These are phyloP conservation scores for Trichonephila clavata DNA, from an alignment of 1,140 invertebrate species.

Conservation along the genomic window DNA sequence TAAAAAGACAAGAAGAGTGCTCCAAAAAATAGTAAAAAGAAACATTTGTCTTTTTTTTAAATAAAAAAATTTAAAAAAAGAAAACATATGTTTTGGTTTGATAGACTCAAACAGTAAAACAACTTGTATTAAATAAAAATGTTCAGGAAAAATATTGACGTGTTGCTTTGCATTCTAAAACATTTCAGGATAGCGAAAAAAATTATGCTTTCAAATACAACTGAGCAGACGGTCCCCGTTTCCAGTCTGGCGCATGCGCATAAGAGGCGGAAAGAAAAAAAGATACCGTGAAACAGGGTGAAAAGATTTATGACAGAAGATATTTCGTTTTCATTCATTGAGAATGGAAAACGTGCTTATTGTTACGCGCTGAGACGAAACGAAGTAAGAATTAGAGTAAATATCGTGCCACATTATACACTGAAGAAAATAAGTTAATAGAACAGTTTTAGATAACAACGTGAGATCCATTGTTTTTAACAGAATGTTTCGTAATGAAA, in stretches of 20 bases:
- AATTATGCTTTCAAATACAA: background rate
- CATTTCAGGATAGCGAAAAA: background rate
- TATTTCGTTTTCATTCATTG: conserved; percentile 1
- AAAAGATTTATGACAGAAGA: background rate
- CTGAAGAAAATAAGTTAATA: background rate
- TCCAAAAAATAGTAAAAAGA: too few relatives aligned
- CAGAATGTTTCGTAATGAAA: background rate
- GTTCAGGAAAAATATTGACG: too few relatives aligned
- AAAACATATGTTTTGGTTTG: too few relatives aligned
- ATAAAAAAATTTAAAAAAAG: too few relatives aligned
- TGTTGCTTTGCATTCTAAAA: background rate
- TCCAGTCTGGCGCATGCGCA: background rate
- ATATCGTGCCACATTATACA: background rate
- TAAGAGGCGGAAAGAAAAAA: background rate
- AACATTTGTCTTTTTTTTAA: too few relatives aligned
- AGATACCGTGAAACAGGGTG: background rate
- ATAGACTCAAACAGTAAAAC: too few relatives aligned
- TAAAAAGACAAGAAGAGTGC: too few relatives aligned
- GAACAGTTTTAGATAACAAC: background rate
- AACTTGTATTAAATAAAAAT: too few relatives aligned
- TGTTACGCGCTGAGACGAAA: background rate
- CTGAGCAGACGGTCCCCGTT: background rate
- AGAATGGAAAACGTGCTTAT: background rate
- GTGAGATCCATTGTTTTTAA: background rate
- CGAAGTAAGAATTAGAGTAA: background rate